A percentile compares a stretch with the other conserved stretches of the same genome.
These are phyloP conservation scores for Stomatorhinus ivindoensis DNA, from an alignment of 2,113 vertebrate species.

Conservation along the genomic window DNA sequence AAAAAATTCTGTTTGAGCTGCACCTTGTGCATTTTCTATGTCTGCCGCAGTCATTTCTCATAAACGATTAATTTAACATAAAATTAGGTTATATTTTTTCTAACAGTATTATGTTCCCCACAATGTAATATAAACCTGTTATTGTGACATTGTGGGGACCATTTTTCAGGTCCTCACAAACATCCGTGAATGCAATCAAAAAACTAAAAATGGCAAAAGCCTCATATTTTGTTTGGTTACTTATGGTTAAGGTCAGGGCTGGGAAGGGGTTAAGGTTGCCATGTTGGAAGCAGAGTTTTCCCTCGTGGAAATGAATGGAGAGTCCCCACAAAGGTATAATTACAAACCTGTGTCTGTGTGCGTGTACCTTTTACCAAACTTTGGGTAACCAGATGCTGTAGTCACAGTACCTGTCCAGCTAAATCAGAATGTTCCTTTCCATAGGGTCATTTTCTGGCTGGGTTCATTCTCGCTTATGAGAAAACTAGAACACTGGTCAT, in stretches of 20 bases:
- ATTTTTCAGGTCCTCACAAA: background rate
- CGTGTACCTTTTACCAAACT: background rate
- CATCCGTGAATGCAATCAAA: background rate
- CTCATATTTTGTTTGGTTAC: background rate
- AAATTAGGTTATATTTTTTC: too few relatives aligned
- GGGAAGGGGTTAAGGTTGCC: background rate
- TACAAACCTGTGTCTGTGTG: background rate
- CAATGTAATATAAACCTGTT: too few relatives aligned
- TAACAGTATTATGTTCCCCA: background rate
- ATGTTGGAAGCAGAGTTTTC: background rate
- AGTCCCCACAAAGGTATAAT: too few relatives aligned
- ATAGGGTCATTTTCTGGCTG: background rate
- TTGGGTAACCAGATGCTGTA: background rate
- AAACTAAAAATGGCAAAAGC: background rate
- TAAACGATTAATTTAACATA: background rate
- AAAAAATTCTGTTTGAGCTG: background rate
- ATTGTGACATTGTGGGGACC: background rate
- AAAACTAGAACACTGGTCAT: background rate
- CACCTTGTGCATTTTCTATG: background rate
- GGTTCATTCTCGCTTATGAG: background rate
- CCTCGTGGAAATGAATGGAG: background rate
- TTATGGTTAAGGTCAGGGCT: background rate
- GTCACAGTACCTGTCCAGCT: background rate
- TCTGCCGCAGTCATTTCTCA: background rate
- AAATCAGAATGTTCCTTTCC: background rate